Percentiles rank a stretch among this genome's conserved stretches.
These are phyloP conservation scores for Spilosoma lubricipeda DNA, from an alignment of 2,888 invertebrate genomes.

Conservation along the genomic window DNA sequence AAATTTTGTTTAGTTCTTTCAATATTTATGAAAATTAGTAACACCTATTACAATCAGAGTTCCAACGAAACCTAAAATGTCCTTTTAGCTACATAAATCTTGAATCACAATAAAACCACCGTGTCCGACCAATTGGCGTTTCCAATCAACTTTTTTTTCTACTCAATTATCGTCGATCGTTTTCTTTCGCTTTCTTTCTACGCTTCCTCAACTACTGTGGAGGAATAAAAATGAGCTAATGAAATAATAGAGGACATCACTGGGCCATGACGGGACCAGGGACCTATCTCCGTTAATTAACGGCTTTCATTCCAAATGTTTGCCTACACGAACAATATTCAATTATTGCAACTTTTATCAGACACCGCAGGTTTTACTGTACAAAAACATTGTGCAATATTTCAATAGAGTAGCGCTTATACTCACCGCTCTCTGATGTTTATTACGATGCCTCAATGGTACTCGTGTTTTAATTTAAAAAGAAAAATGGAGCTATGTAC, in stretches of 20 bases:
- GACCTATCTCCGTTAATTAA: constrained; percentile 57
- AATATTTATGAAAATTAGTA: background rate
- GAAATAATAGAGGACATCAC: constrained; percentile 68
- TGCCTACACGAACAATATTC: constrained; percentile 45
- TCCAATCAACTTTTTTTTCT: constrained; percentile 63
- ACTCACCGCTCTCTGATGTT: constrained; percentile 11
- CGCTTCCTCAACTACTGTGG: constrained; percentile 52
- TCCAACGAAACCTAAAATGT: constrained; percentile 29
- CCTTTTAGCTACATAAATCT: constrained; percentile 34
- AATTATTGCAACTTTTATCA: constrained; percentile 52
- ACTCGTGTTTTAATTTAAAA: constrained; percentile 35
- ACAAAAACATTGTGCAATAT: constrained; percentile 37
- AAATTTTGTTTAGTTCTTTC: background rate
- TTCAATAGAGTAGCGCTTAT: constrained; percentile 36
- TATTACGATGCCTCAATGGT: constrained; percentile 45
- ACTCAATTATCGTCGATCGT: constrained; percentile 71
- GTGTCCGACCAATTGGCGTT: constrained; percentile 55
- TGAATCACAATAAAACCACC: constrained; percentile 41
- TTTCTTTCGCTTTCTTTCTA: constrained; percentile 54
- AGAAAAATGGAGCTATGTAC: constrained; percentile 9
- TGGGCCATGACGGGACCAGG: constrained; percentile 48
- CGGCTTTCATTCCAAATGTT: constrained; percentile 44
- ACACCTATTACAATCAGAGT: background rate
- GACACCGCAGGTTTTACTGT: constrained; percentile 30
- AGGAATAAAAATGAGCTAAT: constrained; percentile 71